A percentile compares a stretch with the other conserved stretches of the same genome.
These are phyloP conservation scores for Malthinus flaveolus DNA, from an alignment of 2,888 invertebrate species.

Conservation along the genomic window DNA sequence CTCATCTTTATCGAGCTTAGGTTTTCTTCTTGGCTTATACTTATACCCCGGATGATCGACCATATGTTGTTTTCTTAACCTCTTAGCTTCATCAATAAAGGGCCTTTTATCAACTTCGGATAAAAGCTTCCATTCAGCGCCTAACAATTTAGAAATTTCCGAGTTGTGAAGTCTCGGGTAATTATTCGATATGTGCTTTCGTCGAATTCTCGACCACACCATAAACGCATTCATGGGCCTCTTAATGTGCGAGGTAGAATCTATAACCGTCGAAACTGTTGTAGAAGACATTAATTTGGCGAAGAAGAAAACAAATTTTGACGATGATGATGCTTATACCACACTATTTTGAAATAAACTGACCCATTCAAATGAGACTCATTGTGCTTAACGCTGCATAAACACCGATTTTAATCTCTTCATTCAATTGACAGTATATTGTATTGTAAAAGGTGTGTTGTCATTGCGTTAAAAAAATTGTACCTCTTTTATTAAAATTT, in stretches of 20 bases:
- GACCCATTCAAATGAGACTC: constrained; percentile 43
- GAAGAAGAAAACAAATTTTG: neutral
- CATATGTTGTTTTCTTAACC: constrained; percentile 52
- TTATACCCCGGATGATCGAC: constrained; percentile 54
- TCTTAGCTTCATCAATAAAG: constrained; percentile 87
- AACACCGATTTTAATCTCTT: constrained; percentile 53
- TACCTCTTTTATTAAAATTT: constrained; percentile 31
- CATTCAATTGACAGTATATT: constrained; percentile 48
- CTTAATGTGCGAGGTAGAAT: constrained; percentile 76
- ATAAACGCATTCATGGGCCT: constrained; percentile 94
- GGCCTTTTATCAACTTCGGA: constrained; percentile 80
- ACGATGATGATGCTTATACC: constrained; percentile 16
- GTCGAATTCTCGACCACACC: constrained; percentile 79
- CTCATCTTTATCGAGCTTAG: constrained; percentile 39
- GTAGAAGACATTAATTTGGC: neutral
- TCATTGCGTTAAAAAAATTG: constrained; percentile 34
- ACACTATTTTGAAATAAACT: constrained; percentile 38
- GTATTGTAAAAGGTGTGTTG: constrained; percentile 47
- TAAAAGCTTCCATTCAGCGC: constrained; percentile 83
- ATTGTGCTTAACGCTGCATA: constrained; percentile 51
- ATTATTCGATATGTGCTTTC: constrained; percentile 80
- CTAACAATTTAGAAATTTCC: constrained; percentile 80
- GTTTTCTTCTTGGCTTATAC: constrained; percentile 51
- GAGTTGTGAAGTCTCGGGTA: constrained; percentile 80
- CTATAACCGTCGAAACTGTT: neutral